Evolutionary conservation across 1,140 invertebrate genomes (phyloP).

Genomic region (Pseudoatta argentina): DNA sequence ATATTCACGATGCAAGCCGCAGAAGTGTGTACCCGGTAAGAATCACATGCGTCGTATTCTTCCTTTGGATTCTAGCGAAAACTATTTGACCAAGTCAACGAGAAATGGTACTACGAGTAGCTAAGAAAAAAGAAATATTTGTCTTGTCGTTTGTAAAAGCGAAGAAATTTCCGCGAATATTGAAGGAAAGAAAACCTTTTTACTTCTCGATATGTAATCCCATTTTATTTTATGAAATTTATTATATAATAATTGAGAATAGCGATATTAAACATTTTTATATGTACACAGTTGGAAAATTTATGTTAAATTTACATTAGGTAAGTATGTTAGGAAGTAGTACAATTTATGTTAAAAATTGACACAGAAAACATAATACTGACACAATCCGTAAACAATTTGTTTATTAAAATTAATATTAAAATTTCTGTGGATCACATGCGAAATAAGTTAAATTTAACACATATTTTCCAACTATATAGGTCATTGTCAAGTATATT

Average conservation of each 20-base stretch:
- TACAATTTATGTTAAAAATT: too few relatives aligned
- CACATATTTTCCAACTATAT: too few relatives aligned
- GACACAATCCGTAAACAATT: too few relatives aligned
- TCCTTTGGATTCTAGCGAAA: constrained; percentile 39
- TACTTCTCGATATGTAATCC: not conserved
- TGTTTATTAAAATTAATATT: too few relatives aligned
- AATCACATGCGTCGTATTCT: constrained; percentile 59
- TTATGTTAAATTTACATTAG: too few relatives aligned
- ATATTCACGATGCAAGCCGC: constrained; percentile 65
- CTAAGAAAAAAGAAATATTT: constrained; percentile 33
- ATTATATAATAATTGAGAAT: not conserved
- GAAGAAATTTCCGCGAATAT: constrained; percentile 27
- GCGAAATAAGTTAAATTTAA: too few relatives aligned
- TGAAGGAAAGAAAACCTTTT: not conserved
- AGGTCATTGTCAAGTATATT: not conserved
- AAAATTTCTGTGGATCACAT: too few relatives aligned
- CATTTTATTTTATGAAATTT: not conserved
- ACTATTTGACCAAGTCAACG: constrained; percentile 53
- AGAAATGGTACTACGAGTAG: constrained; percentile 14
- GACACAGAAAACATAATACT: too few relatives aligned
- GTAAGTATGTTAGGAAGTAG: too few relatives aligned
- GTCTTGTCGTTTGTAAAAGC: constrained; percentile 26
- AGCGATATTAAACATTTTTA: not conserved
- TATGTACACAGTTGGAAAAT: too few relatives aligned
- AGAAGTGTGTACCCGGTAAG: constrained; percentile 64